Percentiles rank a stretch among this genome's conserved stretches.
Conservation (phyloP, 2,113 vertebrate species). For the Catagonus wagneri region DNA sequence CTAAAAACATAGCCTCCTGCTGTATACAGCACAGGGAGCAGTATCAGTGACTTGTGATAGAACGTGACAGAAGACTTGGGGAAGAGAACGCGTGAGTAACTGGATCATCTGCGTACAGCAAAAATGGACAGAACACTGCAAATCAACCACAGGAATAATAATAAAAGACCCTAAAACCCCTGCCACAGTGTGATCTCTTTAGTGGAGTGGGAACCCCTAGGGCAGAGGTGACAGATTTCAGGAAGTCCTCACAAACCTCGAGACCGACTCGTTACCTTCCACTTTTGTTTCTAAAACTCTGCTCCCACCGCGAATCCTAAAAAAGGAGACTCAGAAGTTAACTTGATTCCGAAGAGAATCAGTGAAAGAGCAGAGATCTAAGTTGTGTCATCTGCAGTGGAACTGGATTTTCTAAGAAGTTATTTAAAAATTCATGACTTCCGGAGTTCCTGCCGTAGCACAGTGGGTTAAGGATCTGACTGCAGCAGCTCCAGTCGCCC, state of each 20-base stretch:
- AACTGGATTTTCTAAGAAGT: neutral
- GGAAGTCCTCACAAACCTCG: neutral
- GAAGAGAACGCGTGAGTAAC: too few species aligned
- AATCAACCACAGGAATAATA: too few species aligned
- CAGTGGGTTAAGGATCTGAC: too few species aligned
- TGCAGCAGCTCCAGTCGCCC: too few species aligned
- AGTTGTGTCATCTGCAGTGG: neutral
- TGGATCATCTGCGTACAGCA: too few species aligned
- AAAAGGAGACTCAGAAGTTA: neutral
- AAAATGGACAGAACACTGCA: too few species aligned
- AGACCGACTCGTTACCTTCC: neutral
- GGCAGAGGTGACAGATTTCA: neutral
- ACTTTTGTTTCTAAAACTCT: slow-evolving; percentile 26
- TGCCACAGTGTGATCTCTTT: neutral
- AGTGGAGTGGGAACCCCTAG: neutral
- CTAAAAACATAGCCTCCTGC: neutral
- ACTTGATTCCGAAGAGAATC: slow-evolving; percentile 28
- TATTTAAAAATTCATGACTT: slow-evolving; percentile 31
- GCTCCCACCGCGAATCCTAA: neutral
- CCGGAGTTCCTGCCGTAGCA: neutral
- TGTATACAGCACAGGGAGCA: too few species aligned
- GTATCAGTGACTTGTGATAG: too few species aligned
- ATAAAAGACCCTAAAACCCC: neutral
- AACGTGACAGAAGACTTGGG: too few species aligned
- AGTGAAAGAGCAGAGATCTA: neutral